Evolutionary conservation across 2,797 vertebrate genomes (phyloP).

Genomic region (Sciurus vulgaris): DNA sequence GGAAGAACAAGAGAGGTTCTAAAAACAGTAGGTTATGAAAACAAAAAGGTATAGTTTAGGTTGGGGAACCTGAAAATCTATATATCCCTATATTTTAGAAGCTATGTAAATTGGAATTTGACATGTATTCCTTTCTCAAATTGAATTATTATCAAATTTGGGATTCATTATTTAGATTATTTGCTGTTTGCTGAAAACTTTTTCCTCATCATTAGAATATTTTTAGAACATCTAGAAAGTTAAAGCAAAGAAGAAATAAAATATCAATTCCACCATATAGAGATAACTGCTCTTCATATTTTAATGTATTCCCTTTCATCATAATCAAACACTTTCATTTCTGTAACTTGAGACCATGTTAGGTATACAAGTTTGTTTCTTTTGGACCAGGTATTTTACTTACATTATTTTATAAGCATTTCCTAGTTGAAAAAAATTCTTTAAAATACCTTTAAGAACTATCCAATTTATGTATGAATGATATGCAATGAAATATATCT

Average conservation of each 20-base stretch:
- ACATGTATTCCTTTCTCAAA: constrained; percentile 36
- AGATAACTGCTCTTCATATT: constrained; percentile 36
- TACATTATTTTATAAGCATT: constrained; percentile 1
- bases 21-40: background rate
- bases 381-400: background rate
- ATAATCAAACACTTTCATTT: constrained; percentile 33
- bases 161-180: constrained; percentile 58
- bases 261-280: background rate
- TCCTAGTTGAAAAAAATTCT: constrained; percentile 24
- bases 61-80: background rate
- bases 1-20: background rate
- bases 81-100: background rate
- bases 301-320: constrained; percentile 39
- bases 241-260: constrained; percentile 59
- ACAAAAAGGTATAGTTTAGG: background rate
- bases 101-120: background rate
- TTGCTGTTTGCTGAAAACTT: constrained; percentile 20
- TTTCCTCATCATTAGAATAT: constrained; percentile 48
- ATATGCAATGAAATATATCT: background rate
- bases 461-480: background rate
- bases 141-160: constrained; percentile 60
- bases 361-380: constrained; percentile 41
- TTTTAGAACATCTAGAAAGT: constrained; percentile 47
- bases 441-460: constrained; percentile 11
- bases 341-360: constrained; percentile 45